Base-by-base conservation (phyloP, 1,140 invertebrate genomes). In the Pachypeltis micranthus region DNA sequence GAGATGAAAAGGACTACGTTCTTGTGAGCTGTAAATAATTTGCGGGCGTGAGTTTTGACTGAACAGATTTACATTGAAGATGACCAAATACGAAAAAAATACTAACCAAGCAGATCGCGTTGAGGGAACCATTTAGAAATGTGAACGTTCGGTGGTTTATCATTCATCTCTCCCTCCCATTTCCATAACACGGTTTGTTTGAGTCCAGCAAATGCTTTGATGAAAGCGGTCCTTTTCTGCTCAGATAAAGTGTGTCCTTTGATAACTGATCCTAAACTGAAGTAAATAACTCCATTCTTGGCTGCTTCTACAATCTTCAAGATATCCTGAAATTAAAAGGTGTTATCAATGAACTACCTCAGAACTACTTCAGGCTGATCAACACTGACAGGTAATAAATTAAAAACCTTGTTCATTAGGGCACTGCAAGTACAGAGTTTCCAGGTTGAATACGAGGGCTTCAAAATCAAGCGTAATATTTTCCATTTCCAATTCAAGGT, bases 181-280 rank as follows among this genome's bases (percentile, higher is more conserved):
- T 85, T 85, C 82, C 82, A 84, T 10, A 85, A 62, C 1, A 85
- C 75, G 58, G 77, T 77, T 65, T 84, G 79, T 12, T 77, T 78
- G 1, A 87, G 67, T 34, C 78, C 71, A 0, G 77, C 70, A 64
- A 87, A 84, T 1, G 79, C 79, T 19, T 75, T 76, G 12, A 86
- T 69, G 57, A 90, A 79, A 3, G 74, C 78, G 68, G 82, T 69
- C 0, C 82, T 65, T 64, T 80, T 79, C 12, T 10, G 12, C 2
- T 80, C 75, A 21, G 12, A 16, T 3, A 10, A 21, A 21, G 47
- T 51, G 21, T 10, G 23, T 3, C 12, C 47, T 51, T 3, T 76
- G 68, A 0, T 84, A 77, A 80, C 77, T 1, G 84, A 81, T 0
- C 85, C 85, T 66, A 87, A 77, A 34, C 81, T 83, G 72, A 86